Percentiles rank a stretch among this genome's conserved stretches.
phyloP scores from a whole-genome alignment of 2,888 invertebrate species.

The Diarsia brunnea region DNA sequence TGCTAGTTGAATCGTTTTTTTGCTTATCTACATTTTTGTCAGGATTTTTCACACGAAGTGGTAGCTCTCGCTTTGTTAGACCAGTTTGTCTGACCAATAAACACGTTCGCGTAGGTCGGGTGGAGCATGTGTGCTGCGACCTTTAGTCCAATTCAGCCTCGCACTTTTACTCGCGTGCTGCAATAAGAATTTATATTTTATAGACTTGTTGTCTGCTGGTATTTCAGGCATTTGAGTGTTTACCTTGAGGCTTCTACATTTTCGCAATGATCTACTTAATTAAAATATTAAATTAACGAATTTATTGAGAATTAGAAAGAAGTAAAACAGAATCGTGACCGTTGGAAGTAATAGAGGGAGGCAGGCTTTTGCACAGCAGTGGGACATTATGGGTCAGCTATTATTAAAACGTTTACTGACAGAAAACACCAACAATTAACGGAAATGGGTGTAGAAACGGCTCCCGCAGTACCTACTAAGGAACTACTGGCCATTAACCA shows the following conservation, averaged over 20 bases:
- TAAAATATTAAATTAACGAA: background rate
- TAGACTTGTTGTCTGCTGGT: slow-evolving; percentile 8
- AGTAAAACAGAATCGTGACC: too few species aligned
- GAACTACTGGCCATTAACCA: background rate
- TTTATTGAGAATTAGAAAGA: too few species aligned
- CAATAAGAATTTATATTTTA: slow-evolving; percentile 2
- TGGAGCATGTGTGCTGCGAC: background rate
- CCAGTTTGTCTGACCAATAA: background rate
- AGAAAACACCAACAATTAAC: background rate
- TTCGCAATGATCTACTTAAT: background rate
- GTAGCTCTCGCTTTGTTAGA: background rate
- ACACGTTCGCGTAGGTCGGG: background rate
- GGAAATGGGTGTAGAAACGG: background rate
- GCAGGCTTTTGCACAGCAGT: too few species aligned
- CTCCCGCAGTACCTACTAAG: background rate
- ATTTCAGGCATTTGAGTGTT: slow-evolving; percentile 16
- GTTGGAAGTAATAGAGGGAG: too few species aligned
- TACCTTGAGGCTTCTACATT: slow-evolving; percentile 35
- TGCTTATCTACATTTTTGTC: background rate
- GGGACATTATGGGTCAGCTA: too few species aligned
- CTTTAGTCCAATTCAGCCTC: slow-evolving; percentile 38
- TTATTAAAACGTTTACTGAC: background rate
- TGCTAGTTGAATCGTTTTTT: background rate
- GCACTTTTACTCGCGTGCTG: slow-evolving; percentile 45
- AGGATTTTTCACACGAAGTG: background rate